Evolutionary conservation across 1,140 invertebrate genomes (phyloP).

Genomic region (Cardiocondyla obscurior): DNA sequence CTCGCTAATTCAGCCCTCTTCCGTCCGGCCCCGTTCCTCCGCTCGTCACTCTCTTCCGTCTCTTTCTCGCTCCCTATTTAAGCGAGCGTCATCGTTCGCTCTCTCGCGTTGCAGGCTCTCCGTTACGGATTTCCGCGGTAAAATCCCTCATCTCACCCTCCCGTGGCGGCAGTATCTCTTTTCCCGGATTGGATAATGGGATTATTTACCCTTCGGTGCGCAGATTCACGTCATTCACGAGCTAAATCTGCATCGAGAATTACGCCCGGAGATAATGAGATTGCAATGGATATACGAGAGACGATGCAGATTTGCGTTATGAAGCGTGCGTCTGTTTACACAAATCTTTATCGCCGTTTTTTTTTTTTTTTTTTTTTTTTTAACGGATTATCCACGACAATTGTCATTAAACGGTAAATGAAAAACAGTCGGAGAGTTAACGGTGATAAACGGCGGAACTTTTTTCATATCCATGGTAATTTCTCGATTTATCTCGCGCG

Average conservation of each 20-base stretch:
- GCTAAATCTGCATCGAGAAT: constrained; percentile 34
- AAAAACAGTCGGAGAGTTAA: neutral
- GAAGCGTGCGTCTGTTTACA: neutral
- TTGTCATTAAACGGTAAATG: neutral
- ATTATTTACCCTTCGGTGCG: constrained; percentile 45
- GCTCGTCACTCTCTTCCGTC: neutral
- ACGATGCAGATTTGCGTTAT: constrained; percentile 1
- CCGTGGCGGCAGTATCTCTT: constrained; percentile 18
- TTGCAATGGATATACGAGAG: constrained; percentile 28
- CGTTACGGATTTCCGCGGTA: constrained; percentile 49
- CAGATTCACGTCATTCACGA: constrained; percentile 33
- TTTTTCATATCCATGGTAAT: neutral
- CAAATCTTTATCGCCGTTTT: neutral
- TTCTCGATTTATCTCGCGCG: neutral
- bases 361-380: constrained; percentile 13
- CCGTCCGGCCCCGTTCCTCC: neutral
- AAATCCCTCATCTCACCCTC: constrained; percentile 49
- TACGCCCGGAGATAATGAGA: constrained; percentile 13
- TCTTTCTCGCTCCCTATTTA: constrained; percentile 29
- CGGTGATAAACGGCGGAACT: neutral
- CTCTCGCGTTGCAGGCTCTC: constrained; percentile 25
- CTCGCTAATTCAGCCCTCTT: constrained; percentile 56
- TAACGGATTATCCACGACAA: neutral
- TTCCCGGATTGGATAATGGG: constrained; percentile 58
- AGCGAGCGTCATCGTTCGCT: constrained; percentile 54